Conservation (phyloP, 2,888 invertebrate species). For the Caenorhabditis sp. region DNA sequence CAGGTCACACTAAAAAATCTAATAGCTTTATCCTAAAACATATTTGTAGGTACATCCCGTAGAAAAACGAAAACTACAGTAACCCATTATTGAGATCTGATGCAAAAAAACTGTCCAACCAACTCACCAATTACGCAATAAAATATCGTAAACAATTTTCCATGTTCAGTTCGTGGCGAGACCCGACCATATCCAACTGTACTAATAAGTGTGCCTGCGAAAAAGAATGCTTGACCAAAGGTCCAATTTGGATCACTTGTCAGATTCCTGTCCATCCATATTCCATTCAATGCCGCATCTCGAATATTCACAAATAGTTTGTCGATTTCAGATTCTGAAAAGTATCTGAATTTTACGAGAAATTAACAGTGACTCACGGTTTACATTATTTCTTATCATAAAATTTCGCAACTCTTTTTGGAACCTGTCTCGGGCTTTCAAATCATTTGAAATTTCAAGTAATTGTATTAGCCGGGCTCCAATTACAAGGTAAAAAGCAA, state of each 20-base stretch:
- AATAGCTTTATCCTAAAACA: too few relatives aligned
- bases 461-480: constrained; percentile 79
- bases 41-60: too few relatives aligned
- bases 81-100: too few relatives aligned
- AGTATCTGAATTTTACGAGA: too few relatives aligned
- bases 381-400: constrained; percentile 75
- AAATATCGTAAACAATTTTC: constrained; percentile 86
- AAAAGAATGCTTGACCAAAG: constrained; percentile 88
- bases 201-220: constrained; percentile 86
- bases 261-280: constrained; percentile 80
- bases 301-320: constrained; percentile 60
- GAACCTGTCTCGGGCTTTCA: constrained; percentile 75
- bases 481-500: constrained; percentile 76
- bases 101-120: not conserved
- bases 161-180: constrained; percentile 84
- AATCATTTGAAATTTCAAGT: constrained; percentile 76
- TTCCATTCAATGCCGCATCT: constrained; percentile 62
- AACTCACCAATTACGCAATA: constrained; percentile 79
- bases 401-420: constrained; percentile 76
- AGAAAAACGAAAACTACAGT: too few relatives aligned
- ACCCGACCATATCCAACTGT: constrained; percentile 91
- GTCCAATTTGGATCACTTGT: constrained; percentile 87
- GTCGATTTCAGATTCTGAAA: constrained; percentile 62
- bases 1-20: too few relatives aligned
- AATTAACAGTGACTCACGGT: constrained; percentile 17